Base-by-base conservation (phyloP, 1,140 invertebrate species). In the Eciton burchellii region DNA sequence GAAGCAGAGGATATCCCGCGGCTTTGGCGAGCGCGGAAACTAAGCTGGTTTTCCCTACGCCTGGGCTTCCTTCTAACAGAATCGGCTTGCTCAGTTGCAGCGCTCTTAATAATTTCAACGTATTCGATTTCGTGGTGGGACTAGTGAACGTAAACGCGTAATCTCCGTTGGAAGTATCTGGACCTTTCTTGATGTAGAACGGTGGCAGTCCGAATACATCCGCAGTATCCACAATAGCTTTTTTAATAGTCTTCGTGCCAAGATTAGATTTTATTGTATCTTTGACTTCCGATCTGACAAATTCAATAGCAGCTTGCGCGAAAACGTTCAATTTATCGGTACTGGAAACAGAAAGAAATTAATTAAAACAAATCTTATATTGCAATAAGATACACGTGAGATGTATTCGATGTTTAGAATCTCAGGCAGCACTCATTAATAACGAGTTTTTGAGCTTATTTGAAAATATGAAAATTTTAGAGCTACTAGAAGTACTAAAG, bases 31-130 rank as follows among this genome's bases (percentile, higher is more conserved):
- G 94, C n/a, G 98, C 98, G 62, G 96, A 96, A 2, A 99, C 97
- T 57, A 99, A 94, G 90, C 98, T 99, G 0, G 99, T 99, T 94
- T 99, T 99, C 3, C 99, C 99, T 52, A 99, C 99, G 3, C 99
- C 99, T 1, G 99, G 99, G 91, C 98, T 98, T 16, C 99, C 99
- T 95, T 99, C 99, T 41, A 99, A 92, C 63, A 99, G 95, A 70
- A 99, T 96, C 0, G 99, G 98, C 91, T 99, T 98, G 59, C 96
- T 96, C 71, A 99, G 93, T 79, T 99, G 98, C 84, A 99, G 93
- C 0, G 97, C 98, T 82, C 99, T 95, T 35, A 99, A 92, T 24
- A 99, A 89, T 88, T 98, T 95, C 35, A 98, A 93, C 1, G 97
- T 95, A 95, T 99, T 99, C 8, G 95, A 92, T 77, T 95, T 95